These are phyloP conservation scores for Gobio gobio DNA, from an alignment of 2,113 vertebrate species.

Conservation along the genomic window DNA sequence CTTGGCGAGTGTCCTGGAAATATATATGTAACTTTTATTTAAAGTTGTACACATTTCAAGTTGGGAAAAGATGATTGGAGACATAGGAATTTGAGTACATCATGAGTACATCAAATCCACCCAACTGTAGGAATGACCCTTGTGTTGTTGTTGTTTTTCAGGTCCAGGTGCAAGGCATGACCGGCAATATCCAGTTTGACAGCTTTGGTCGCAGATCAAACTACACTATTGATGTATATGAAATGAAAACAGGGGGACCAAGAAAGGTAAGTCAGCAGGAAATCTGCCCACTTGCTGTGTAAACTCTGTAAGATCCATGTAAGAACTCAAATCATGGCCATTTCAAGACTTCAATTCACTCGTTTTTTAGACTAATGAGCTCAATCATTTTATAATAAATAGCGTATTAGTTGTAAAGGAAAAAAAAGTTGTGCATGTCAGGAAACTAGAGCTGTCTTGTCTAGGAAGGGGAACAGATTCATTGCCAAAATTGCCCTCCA, in stretches of 20 bases:
- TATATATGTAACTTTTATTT: too few relatives aligned
- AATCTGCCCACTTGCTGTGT: conserved; percentile 16
- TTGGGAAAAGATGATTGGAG: too few relatives aligned
- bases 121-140: background rate
- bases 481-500: background rate
- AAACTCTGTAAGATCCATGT: background rate
- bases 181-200: conserved; percentile 98
- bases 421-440: too few relatives aligned
- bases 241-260: conserved; percentile 92
- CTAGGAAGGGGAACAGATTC: background rate
- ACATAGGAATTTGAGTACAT: too few relatives aligned
- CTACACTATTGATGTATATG: conserved; percentile 97
- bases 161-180: conserved; percentile 98
- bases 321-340: background rate
- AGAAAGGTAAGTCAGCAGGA: conserved; percentile 84
- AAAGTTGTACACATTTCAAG: too few relatives aligned
- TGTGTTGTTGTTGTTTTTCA: conserved; percentile 68
- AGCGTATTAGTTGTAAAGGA: background rate
- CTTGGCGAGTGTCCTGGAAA: too few relatives aligned
- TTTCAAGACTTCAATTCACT: background rate
- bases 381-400: background rate
- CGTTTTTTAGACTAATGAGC: background rate
- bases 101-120: too few relatives aligned
- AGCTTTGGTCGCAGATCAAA: conserved; percentile 97
- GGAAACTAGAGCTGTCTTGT: too few relatives aligned